These are phyloP conservation scores for Procambarus virginalis DNA, from an alignment of 1,140 invertebrate genomes.

Conservation along the genomic window DNA sequence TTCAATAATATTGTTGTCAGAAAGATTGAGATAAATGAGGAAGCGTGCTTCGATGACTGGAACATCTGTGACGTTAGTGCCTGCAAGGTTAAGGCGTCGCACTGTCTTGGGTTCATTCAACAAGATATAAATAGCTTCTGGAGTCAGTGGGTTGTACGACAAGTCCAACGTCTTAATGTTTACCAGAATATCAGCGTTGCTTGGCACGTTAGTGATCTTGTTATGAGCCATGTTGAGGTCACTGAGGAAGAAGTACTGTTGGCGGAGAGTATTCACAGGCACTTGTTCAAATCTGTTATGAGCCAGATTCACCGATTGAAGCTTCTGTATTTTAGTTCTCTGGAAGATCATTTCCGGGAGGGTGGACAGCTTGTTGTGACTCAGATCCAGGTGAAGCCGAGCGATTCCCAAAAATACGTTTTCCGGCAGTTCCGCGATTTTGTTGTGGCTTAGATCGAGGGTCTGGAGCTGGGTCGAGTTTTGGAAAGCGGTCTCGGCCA, in stretches of 20 bases:
- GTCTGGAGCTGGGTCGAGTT: conserved; percentile 91
- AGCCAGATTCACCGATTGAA: conserved; percentile 88
- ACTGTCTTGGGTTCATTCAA: conserved; percentile 92
- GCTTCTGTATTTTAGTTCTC: conserved; percentile 82
- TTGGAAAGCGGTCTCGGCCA: conserved; percentile 90
- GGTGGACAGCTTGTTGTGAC: conserved; percentile 82
- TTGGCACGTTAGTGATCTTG: conserved; percentile 84
- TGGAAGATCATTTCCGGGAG: conserved; percentile 91
- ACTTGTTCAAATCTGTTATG: conserved; percentile 85
- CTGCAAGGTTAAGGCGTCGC: conserved; percentile 85
- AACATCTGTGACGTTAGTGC: conserved; percentile 82
- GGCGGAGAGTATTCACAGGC: conserved; percentile 85
- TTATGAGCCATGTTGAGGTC: conserved; percentile 87
- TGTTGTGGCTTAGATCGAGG: conserved; percentile 85
- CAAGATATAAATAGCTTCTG: conserved; percentile 83
- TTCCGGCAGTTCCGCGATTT: conserved; percentile 84
- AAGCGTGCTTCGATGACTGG: conserved; percentile 88
- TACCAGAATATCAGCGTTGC: conserved; percentile 88
- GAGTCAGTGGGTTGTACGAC: conserved; percentile 87
- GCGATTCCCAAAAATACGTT: conserved; percentile 88
- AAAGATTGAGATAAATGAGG: conserved; percentile 86
- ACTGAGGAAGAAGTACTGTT: conserved; percentile 87
- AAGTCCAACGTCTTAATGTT: conserved; percentile 91
- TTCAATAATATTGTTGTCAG: conserved; percentile 82
- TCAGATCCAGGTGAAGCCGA: conserved; percentile 85